Evolutionary conservation across 2,113 vertebrate genomes (phyloP).

Genomic region (Ailuropoda melanoleuca): DNA sequence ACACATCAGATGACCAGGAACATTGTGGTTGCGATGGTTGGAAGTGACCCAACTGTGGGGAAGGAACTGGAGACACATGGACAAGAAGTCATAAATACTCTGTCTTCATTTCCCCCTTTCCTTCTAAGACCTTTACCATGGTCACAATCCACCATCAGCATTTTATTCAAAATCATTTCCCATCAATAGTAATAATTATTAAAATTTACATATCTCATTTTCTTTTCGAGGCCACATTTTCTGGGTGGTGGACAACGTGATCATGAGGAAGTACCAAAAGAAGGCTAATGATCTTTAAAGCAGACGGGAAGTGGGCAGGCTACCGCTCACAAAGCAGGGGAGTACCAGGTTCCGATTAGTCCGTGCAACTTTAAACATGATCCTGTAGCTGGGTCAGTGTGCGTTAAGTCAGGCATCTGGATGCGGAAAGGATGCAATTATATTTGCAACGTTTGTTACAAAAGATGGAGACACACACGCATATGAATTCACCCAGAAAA

Average conservation of each 20-base stretch:
- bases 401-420: neutral
- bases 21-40: neutral
- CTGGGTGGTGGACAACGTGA: constrained; percentile 90
- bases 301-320: constrained; percentile 70
- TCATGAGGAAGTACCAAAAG: constrained; percentile 88
- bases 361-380: neutral
- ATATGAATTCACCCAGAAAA: neutral
- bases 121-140: neutral
- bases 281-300: constrained; percentile 73
- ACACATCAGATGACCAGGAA: neutral
- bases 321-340: constrained; percentile 75
- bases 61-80: neutral
- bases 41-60: accelerated
- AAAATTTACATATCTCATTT: neutral
- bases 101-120: neutral
- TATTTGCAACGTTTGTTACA: neutral
- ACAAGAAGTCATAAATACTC: neutral
- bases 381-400: neutral
- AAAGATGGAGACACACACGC: neutral
- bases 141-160: neutral
- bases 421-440: neutral
- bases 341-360: constrained; percentile 83
- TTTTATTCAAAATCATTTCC: neutral
- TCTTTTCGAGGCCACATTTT: constrained; percentile 86
- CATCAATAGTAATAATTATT: neutral